These are phyloP conservation scores for Sarcophaga bullata DNA, from an alignment of 1,140 invertebrate species.

Conservation along the genomic window DNA sequence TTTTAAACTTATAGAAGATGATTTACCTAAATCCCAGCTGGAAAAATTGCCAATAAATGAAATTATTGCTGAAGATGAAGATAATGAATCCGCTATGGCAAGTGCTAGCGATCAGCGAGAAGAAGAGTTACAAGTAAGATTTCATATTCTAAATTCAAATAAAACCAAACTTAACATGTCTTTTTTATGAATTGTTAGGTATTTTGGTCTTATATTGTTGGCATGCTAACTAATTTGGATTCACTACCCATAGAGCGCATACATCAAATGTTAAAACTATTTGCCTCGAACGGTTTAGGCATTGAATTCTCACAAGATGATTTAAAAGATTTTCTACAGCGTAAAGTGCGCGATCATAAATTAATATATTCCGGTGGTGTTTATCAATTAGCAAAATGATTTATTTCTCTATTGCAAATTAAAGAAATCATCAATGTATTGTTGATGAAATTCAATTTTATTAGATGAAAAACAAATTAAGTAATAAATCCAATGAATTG, in stretches of 20 bases:
- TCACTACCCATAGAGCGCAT: slow-evolving; percentile 92
- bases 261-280: slow-evolving; percentile 97
- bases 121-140: slow-evolving; percentile 81
- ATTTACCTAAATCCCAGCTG: slow-evolving; percentile 67
- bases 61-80: slow-evolving; percentile 87
- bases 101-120: slow-evolving; percentile 92
- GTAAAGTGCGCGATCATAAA: slow-evolving; percentile 91
- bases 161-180: neutral
- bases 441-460: slow-evolving; percentile 23
- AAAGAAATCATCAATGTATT: slow-evolving; percentile 4
- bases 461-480: slow-evolving; percentile 10
- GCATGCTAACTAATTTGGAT: slow-evolving; percentile 96
- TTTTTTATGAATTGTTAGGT: slow-evolving; percentile 66
- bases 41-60: slow-evolving; percentile 64
- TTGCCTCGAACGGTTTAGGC: slow-evolving; percentile 86
- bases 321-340: slow-evolving; percentile 88
- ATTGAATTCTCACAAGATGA: slow-evolving; percentile 90
- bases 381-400: slow-evolving; percentile 84
- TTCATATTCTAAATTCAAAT: neutral
- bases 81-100: slow-evolving; percentile 91
- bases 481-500: slow-evolving; percentile 33
- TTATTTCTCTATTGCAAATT: slow-evolving; percentile 34
- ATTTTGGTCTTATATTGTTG: slow-evolving; percentile 96
- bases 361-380: slow-evolving; percentile 85
- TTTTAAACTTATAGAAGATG: slow-evolving; percentile 83